A percentile compares a stretch with the other conserved stretches of the same genome.
These are phyloP conservation scores for Noctua janthe DNA, from an alignment of 2,888 invertebrate species.

Conservation along the genomic window DNA sequence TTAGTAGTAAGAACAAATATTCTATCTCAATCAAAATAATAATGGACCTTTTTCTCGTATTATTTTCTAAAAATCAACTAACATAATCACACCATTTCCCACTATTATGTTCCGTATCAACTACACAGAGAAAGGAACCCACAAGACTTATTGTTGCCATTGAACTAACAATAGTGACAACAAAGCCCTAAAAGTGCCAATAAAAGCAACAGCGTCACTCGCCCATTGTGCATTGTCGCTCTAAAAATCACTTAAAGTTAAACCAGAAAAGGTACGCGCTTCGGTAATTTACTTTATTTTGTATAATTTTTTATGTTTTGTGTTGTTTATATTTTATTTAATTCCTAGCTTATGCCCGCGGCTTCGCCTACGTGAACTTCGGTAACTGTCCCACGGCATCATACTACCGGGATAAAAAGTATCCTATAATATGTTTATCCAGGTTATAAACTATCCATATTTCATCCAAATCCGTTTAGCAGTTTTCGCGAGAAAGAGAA, in stretches of 20 bases:
- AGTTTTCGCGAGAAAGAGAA: too few species aligned
- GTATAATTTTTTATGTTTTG: background rate
- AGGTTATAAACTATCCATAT: too few species aligned
- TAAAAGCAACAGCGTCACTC: slow-evolving; percentile 43
- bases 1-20: background rate
- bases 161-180: slow-evolving; percentile 48
- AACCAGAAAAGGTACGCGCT: background rate
- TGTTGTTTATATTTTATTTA: background rate
- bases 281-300: background rate
- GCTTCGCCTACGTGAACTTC: too few species aligned
- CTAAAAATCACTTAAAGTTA: slow-evolving; percentile 42
- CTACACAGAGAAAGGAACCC: slow-evolving; percentile 22
- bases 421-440: too few species aligned
- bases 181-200: slow-evolving; percentile 51
- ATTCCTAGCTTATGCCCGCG: too few species aligned
- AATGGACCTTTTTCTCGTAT: background rate
- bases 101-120: slow-evolving; percentile 17
- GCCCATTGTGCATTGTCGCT: slow-evolving; percentile 47
- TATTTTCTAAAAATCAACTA: background rate
- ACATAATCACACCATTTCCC: background rate
- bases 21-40: background rate
- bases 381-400: too few species aligned
- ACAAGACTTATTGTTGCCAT: slow-evolving; percentile 34
- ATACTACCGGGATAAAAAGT: too few species aligned
- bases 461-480: too few species aligned